Percentiles rank a stretch among this genome's conserved stretches.
Evolutionary conservation across 2,797 vertebrate species (phyloP).

Genomic region (Adrianichthys oophorus): DNA sequence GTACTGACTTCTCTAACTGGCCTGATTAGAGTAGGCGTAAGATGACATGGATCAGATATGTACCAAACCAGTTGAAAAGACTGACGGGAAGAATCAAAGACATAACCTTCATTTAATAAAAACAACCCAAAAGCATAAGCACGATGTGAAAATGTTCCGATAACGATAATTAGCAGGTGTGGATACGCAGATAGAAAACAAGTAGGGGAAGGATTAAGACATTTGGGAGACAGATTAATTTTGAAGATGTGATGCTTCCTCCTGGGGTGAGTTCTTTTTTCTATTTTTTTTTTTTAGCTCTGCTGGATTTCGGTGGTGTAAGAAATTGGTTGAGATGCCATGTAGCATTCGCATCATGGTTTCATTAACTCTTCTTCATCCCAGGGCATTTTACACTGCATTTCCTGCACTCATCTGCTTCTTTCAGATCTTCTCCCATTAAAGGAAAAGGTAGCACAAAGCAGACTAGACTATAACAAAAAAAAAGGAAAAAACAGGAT

Average conservation of each 20-base stretch:
- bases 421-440: constrained; percentile 59
- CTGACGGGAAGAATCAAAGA: constrained; percentile 33
- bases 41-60: constrained; percentile 72
- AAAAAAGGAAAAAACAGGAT: constrained; percentile 14
- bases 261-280: constrained; percentile 25
- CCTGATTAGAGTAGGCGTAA: constrained; percentile 72
- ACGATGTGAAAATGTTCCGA: constrained; percentile 20
- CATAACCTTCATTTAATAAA: constrained; percentile 17
- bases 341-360: constrained; percentile 63
- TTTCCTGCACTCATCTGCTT: constrained; percentile 68
- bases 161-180: constrained; percentile 18
- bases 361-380: constrained; percentile 68
- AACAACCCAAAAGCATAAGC: constrained; percentile 3
- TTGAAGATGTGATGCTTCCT: constrained; percentile 46
- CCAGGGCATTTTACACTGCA: constrained; percentile 65
- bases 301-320: constrained; percentile 65
- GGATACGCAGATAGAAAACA: constrained; percentile 12
- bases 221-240: constrained; percentile 41
- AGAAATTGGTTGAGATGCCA: constrained; percentile 70
- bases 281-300: constrained; percentile 49
- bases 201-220: constrained; percentile 25
- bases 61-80: constrained; percentile 49
- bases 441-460: constrained; percentile 55
- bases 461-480: constrained; percentile 1
- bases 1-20: constrained; percentile 70